phyloP scores from a whole-genome alignment of 2,888 invertebrate species.

The Phytoseiulus persimilis region DNA sequence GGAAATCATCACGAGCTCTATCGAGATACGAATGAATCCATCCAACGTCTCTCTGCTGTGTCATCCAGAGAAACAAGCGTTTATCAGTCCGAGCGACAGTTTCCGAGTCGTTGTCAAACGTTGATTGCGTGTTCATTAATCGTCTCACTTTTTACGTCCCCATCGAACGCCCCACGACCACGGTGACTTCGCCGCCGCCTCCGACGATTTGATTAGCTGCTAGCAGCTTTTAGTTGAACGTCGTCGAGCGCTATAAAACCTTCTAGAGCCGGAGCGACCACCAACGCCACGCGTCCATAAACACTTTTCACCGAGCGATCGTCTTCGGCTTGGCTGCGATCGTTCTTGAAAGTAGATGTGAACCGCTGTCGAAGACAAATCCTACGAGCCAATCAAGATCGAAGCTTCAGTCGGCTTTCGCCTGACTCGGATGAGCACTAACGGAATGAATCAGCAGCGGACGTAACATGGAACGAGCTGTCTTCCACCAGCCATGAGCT shows the following conservation, averaged over 20 bases:
- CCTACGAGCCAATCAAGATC: not conserved
- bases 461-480: no score
- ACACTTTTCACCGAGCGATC: not conserved
- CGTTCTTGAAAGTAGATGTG: not conserved
- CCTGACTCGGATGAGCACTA: not conserved
- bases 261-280: not conserved
- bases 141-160: not conserved
- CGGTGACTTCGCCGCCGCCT: not conserved
- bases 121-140: constrained; percentile 5
- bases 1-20: no score
- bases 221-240: not conserved
- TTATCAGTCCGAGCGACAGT: not conserved
- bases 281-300: not conserved
- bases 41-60: not conserved
- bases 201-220: not conserved
- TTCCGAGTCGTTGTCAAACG: not conserved
- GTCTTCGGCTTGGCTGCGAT: not conserved
- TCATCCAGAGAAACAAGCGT: not conserved
- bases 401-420: not conserved
- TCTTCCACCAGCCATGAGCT: no score
- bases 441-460: not conserved
- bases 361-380: not conserved
- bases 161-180: not conserved
- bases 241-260: not conserved
- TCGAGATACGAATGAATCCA: no score